Evolutionary conservation across 2,113 vertebrate genomes (phyloP).

Genomic region (Callospermophilus lateralis): DNA sequence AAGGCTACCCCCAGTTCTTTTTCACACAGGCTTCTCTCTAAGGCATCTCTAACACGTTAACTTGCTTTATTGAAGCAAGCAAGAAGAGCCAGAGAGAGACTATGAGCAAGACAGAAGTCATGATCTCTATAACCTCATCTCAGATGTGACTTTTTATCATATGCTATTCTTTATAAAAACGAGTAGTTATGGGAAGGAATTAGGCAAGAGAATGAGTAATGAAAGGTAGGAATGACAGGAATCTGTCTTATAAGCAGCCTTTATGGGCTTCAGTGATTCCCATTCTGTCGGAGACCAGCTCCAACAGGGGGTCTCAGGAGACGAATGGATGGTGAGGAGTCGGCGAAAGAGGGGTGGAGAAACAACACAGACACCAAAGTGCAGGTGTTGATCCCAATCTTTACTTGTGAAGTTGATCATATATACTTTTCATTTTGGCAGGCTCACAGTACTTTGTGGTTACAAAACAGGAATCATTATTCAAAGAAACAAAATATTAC

Average conservation of each 20-base stretch:
- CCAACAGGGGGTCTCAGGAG: too few species aligned
- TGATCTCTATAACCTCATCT: background rate
- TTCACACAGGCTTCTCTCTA: background rate
- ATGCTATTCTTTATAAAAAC: background rate
- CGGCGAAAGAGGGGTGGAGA: too few species aligned
- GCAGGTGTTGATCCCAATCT: too few species aligned
- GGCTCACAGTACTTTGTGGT: too few species aligned
- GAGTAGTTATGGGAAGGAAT: background rate
- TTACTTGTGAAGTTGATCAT: too few species aligned
- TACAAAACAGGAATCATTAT: too few species aligned
- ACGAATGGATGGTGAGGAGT: too few species aligned
- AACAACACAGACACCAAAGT: too few species aligned
- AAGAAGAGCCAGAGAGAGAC: background rate
- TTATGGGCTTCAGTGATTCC: background rate
- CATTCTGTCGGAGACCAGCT: too few species aligned
- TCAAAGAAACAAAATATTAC: too few species aligned
- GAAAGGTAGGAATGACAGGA: background rate
- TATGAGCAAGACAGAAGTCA: background rate
- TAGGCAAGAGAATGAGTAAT: background rate
- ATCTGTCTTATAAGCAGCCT: background rate
- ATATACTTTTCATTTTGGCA: too few species aligned
- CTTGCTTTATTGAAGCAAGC: slow-evolving; percentile 1
- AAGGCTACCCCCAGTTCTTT: background rate
- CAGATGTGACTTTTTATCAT: background rate
- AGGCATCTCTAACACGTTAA: background rate